phyloP scores from a whole-genome alignment of 2,888 invertebrate genomes.

The Pyrochroa serraticornis region DNA sequence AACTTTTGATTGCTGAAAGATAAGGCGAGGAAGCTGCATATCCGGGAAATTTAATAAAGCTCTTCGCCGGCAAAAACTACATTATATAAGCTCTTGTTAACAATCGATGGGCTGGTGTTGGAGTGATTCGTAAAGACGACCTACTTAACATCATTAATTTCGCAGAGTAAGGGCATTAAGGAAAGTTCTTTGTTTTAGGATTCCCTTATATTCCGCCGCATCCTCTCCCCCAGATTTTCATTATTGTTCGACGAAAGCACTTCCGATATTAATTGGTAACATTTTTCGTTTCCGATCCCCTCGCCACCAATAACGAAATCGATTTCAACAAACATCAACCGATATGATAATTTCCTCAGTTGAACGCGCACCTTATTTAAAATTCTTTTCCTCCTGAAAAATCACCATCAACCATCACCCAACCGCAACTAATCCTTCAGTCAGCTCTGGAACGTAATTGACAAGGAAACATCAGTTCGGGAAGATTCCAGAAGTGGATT shows the following conservation, averaged over 20 bases:
- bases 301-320: constrained; percentile 9
- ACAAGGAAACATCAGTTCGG: constrained; percentile 15
- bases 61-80: background rate
- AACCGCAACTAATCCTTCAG: constrained; percentile 7
- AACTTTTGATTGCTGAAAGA: no score
- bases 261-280: constrained; percentile 25
- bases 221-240: constrained; percentile 8
- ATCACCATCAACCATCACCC: background rate
- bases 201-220: constrained; percentile 9
- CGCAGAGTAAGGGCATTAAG: constrained; percentile 36
- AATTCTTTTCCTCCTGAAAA: background rate
- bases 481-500: constrained; percentile 23
- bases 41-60: constrained; percentile 2
- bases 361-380: background rate
- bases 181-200: constrained; percentile 33
- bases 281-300: constrained; percentile 15
- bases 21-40: background rate
- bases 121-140: constrained; percentile 18
- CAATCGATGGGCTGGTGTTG: constrained; percentile 15
- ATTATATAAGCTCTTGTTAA: background rate
- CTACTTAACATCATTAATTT: constrained; percentile 46
- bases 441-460: constrained; percentile 15
- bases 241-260: constrained; percentile 21
- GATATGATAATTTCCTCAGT: background rate
- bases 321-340: constrained; percentile 1